Evolutionary conservation across 1,140 invertebrate genomes (phyloP).

Genomic region (Cherax destructor): DNA sequence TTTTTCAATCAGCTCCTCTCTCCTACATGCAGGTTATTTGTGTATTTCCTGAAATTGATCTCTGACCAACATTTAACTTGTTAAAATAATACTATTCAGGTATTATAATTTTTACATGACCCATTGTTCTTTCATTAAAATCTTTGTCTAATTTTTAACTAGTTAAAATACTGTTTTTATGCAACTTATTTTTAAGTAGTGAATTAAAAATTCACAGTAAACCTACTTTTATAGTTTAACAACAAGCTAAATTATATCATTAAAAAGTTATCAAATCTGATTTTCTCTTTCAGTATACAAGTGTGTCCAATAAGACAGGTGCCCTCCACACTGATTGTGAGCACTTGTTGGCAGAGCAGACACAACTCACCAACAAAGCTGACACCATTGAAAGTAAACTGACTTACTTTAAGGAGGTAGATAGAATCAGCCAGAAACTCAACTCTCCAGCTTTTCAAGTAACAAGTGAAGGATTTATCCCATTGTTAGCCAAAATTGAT

Average conservation of each 20-base stretch:
- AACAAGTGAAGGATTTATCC: conserved; percentile 88
- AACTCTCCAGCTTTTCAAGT: conserved; percentile 87
- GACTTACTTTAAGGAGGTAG: conserved; percentile 90
- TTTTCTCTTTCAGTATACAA: conserved; percentile 60
- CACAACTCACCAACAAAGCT: conserved; percentile 85
- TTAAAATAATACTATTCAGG: too few species aligned
- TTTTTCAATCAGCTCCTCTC: too few species aligned
- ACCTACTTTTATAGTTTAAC: neutral
- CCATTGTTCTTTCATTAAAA: too few species aligned
- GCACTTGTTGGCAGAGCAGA: conserved; percentile 76
- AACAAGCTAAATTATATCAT: too few species aligned
- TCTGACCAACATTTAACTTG: too few species aligned
- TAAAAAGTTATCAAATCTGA: neutral
- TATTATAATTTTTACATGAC: too few species aligned
- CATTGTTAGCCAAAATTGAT: conserved; percentile 89
- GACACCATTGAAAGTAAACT: conserved; percentile 87
- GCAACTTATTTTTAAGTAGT: too few species aligned
- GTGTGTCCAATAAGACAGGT: conserved; percentile 70
- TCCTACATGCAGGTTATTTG: too few species aligned
- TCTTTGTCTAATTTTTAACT: too few species aligned
- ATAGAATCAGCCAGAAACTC: conserved; percentile 86
- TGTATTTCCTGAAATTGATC: too few species aligned
- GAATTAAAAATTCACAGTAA: neutral
- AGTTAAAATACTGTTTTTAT: too few species aligned
- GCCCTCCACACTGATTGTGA: conserved; percentile 70